Evolutionary conservation across 2,113 vertebrate genomes (phyloP).

Genomic region (Salvelinus namaycush): DNA sequence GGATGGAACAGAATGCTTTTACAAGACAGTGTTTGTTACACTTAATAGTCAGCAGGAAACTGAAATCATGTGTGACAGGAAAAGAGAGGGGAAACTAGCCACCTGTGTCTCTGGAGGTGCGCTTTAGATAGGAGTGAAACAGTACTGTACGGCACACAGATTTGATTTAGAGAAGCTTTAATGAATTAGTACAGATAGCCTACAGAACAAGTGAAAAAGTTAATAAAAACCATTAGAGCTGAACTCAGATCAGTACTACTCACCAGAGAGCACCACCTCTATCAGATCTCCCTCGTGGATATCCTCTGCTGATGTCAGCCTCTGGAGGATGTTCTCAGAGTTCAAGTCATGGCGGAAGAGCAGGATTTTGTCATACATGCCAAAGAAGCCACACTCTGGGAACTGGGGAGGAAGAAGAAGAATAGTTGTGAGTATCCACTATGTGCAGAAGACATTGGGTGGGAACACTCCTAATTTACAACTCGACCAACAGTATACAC

Average conservation of each 20-base stretch:
- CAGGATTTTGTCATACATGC: slow-evolving; percentile 99
- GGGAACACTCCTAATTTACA: neutral
- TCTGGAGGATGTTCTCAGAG: slow-evolving; percentile 96
- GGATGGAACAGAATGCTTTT: slow-evolving; percentile 54
- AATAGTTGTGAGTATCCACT: neutral
- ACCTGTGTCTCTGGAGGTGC: slow-evolving; percentile 49
- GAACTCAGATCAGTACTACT: slow-evolving; percentile 29
- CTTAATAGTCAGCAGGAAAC: slow-evolving; percentile 43
- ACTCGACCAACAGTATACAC: slow-evolving; percentile 37
- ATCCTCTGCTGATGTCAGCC: slow-evolving; percentile 90
- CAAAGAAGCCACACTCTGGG: slow-evolving; percentile 97
- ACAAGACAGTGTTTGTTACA: slow-evolving; percentile 34
- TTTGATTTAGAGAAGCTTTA: neutral
- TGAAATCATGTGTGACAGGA: slow-evolving; percentile 46
- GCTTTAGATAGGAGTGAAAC: neutral
- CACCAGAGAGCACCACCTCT: slow-evolving; percentile 96
- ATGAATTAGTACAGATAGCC: neutral
- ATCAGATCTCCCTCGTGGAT: slow-evolving; percentile 96
- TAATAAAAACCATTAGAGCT: neutral
- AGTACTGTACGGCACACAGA: neutral
- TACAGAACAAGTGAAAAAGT: neutral
- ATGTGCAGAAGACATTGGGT: neutral
- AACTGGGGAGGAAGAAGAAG: slow-evolving; percentile 77
- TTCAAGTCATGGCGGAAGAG: slow-evolving; percentile 95
- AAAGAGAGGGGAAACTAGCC: slow-evolving; percentile 41